phyloP scores from a whole-genome alignment of 2,797 vertebrate species.

The Sebastes paucispinis region DNA sequence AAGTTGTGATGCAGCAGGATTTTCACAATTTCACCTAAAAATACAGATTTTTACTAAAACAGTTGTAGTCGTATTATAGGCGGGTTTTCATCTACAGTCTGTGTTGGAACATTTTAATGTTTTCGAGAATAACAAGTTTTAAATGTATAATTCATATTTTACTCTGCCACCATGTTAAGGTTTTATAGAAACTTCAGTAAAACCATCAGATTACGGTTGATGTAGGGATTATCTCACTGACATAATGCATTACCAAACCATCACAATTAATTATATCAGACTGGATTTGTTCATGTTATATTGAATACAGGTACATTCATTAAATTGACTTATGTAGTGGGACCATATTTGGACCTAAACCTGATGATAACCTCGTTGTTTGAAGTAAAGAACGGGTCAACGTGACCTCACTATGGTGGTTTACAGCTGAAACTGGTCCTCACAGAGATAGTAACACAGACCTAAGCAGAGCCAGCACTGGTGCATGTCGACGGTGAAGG shows the following conservation, averaged over 20 bases:
- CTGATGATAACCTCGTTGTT: neutral
- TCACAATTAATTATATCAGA: neutral
- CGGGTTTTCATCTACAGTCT: too few species aligned
- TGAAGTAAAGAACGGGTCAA: too few species aligned
- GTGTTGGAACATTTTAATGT: too few species aligned
- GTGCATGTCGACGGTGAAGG: slow-evolving; percentile 96
- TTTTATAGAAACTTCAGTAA: neutral
- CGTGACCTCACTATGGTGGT: neutral
- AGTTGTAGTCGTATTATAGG: neutral
- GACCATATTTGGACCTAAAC: neutral
- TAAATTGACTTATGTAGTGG: too few species aligned
- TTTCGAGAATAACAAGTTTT: too few species aligned
- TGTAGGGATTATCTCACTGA: neutral
- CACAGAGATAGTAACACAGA: slow-evolving; percentile 46
- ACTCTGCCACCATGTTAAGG: neutral
- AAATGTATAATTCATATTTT: neutral
- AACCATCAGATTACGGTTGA: neutral
- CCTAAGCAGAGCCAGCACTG: slow-evolving; percentile 98
- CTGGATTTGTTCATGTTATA: too few species aligned
- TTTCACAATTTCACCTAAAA: too few species aligned
- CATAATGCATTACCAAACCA: neutral
- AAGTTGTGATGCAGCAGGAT: neutral
- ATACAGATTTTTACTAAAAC: too few species aligned
- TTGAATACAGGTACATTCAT: too few species aligned
- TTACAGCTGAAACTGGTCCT: neutral